Percentiles rank a stretch among this genome's conserved stretches.
Evolutionary conservation across 2,113 vertebrate genomes (phyloP).

Genomic region (Tetrao urogallus): DNA sequence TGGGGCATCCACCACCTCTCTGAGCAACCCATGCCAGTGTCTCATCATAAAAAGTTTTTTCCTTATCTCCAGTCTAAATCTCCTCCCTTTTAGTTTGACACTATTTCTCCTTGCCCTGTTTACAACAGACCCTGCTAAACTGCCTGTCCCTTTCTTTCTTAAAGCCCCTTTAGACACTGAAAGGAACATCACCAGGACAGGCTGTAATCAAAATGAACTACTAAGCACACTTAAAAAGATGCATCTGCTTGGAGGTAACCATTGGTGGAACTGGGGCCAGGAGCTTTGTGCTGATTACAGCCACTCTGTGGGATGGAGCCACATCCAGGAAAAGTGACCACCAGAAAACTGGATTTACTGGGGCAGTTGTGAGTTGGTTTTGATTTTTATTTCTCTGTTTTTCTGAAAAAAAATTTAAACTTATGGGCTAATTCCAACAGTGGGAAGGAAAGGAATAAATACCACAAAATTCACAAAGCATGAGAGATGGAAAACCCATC

Average conservation of each 20-base stretch:
- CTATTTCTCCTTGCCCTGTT: too few species aligned
- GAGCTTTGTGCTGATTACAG: neutral
- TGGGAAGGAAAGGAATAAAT: neutral
- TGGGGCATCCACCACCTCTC: too few species aligned
- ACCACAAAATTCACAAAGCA: neutral
- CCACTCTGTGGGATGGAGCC: neutral
- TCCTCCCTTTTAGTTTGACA: too few species aligned
- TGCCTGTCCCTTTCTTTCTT: too few species aligned
- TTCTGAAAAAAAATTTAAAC: neutral
- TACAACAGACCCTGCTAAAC: too few species aligned
- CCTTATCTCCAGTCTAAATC: too few species aligned
- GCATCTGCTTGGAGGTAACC: neutral
- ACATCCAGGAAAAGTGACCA: neutral
- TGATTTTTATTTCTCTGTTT: neutral
- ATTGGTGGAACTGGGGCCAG: neutral
- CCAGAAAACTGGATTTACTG: neutral
- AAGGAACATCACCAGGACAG: neutral
- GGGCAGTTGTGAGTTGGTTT: neutral
- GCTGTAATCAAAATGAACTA: neutral
- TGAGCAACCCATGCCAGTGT: too few species aligned
- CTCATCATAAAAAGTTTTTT: too few species aligned
- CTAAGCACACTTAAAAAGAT: neutral
- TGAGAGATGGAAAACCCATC: neutral
- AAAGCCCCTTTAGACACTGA: too few species aligned
- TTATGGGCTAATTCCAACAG: neutral